Evolutionary conservation across 2,113 vertebrate species (phyloP).

Genomic region (Thymallus thymallus): DNA sequence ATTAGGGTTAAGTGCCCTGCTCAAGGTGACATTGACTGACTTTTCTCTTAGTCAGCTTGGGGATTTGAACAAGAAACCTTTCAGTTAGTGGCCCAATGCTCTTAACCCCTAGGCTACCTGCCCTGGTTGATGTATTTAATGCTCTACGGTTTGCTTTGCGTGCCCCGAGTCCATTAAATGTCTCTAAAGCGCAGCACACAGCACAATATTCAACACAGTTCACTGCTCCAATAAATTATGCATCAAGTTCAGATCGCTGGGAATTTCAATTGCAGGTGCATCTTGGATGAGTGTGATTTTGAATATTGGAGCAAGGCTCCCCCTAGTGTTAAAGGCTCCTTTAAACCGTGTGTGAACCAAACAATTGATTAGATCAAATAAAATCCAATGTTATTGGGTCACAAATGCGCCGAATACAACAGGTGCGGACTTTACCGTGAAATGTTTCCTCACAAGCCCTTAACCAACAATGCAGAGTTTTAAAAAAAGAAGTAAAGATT

Average conservation of each 20-base stretch:
- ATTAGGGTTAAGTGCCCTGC: too few relatives aligned
- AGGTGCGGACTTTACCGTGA: too few relatives aligned
- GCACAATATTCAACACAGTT: constrained; percentile 38
- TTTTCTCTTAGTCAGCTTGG: too few relatives aligned
- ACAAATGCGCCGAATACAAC: too few relatives aligned
- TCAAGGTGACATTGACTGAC: too few relatives aligned
- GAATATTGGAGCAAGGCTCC: constrained; percentile 71
- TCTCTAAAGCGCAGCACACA: constrained; percentile 35
- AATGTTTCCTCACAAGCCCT: too few relatives aligned
- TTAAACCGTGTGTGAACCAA: neutral
- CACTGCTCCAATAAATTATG: constrained; percentile 59
- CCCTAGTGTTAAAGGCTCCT: constrained; percentile 60
- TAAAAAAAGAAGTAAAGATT: too few relatives aligned
- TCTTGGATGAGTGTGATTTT: constrained; percentile 11
- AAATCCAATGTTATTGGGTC: too few relatives aligned
- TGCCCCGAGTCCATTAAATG: constrained; percentile 33
- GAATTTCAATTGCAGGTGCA: constrained; percentile 35
- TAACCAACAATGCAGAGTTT: too few relatives aligned
- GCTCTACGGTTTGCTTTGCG: constrained; percentile 21
- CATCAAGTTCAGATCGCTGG: constrained; percentile 46
- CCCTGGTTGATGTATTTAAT: constrained; percentile 15
- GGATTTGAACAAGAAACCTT: too few relatives aligned
- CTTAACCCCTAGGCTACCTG: neutral
- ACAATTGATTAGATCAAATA: neutral
- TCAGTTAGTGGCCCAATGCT: too few relatives aligned